Conservation (phyloP, 2,797 vertebrate species). For the Periparus ater region DNA sequence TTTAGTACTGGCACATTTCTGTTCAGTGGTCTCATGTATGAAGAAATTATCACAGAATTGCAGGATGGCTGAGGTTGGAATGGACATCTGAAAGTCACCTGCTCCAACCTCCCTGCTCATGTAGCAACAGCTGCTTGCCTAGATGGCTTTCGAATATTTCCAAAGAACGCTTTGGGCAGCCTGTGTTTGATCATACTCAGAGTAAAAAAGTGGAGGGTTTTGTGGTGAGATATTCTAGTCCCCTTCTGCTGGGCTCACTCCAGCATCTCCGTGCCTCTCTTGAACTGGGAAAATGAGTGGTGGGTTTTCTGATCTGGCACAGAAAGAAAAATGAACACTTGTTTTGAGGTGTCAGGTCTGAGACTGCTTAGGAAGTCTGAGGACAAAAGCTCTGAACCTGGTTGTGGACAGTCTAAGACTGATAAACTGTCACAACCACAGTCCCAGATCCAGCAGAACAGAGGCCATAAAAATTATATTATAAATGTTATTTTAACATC, state of each 20-base stretch:
- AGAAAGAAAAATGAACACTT: not conserved
- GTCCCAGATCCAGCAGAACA: not conserved
- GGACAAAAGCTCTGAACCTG: not conserved
- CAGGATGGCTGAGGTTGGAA: not conserved
- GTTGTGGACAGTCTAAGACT: not conserved
- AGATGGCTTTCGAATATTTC: not conserved
- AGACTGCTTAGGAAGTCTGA: not conserved
- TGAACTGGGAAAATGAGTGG: not conserved
- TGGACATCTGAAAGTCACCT: not conserved
- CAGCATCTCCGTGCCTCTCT: not conserved
- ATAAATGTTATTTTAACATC: not conserved
- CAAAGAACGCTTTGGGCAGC: not conserved
- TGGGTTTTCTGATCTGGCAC: not conserved
- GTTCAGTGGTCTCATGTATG: accelerated
- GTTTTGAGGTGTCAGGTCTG: not conserved
- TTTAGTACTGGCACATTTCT: not conserved
- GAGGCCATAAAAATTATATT: not conserved
- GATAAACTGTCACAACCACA: not conserved
- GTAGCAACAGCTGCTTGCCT: not conserved
- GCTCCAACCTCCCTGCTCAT: not conserved
- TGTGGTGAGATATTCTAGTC: not conserved
- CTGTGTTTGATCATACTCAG: not conserved
- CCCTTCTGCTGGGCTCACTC: not conserved
- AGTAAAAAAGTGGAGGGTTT: accelerated
- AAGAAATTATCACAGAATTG: not conserved